These are phyloP conservation scores for Riparia riparia DNA, from an alignment of 2,113 vertebrate species.

Conservation along the genomic window DNA sequence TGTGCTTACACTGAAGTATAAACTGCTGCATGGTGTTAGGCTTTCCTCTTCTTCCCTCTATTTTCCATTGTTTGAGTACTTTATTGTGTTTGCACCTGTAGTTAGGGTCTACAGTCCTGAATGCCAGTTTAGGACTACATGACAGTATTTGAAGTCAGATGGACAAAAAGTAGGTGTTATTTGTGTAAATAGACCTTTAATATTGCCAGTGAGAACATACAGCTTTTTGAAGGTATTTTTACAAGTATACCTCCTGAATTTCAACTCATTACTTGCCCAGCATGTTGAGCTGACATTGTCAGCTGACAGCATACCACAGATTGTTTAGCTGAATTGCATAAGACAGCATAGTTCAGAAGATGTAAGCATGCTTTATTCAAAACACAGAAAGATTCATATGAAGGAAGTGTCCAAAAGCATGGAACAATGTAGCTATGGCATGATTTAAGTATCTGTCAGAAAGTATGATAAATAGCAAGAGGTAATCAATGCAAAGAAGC, in stretches of 20 bases:
- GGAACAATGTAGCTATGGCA: background rate
- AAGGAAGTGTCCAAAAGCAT: background rate
- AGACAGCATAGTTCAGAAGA: slow-evolving; percentile 10
- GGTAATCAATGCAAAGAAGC: background rate
- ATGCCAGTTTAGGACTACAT: background rate
- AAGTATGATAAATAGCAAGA: background rate
- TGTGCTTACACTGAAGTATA: background rate
- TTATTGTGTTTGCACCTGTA: background rate
- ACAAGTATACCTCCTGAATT: background rate
- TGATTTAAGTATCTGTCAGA: background rate
- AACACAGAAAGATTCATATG: background rate
- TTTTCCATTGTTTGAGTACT: background rate
- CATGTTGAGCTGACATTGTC: slow-evolving; percentile 1
- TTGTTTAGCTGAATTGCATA: slow-evolving; percentile 41
- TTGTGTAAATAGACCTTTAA: background rate
- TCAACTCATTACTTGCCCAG: slow-evolving; percentile 15
- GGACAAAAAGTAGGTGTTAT: background rate
- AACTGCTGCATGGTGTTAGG: background rate
- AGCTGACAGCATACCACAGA: slow-evolving; percentile 36
- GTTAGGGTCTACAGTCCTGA: background rate
- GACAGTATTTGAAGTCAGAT: background rate
- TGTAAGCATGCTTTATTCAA: slow-evolving; percentile 2
- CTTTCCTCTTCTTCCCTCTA: background rate
- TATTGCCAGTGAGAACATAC: background rate
- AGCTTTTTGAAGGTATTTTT: background rate